Conservation (phyloP, 1,140 invertebrate genomes). For the Sweltsa coloradensis region DNA sequence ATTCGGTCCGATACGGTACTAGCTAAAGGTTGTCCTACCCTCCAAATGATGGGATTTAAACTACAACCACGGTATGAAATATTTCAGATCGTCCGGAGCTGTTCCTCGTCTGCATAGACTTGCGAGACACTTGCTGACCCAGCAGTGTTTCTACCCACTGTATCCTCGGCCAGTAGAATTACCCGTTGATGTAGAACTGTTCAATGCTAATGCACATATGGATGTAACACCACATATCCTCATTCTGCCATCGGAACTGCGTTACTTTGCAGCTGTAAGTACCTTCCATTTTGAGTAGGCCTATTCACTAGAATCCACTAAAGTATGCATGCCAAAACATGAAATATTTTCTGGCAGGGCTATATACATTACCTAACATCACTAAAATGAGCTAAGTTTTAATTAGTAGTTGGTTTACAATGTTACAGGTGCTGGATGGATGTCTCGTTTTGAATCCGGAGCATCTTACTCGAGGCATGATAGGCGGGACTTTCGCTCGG, state of each 20-base stretch:
- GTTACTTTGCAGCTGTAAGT: slow-evolving; percentile 65
- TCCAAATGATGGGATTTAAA: too few species aligned
- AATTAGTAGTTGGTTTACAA: neutral
- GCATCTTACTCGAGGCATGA: slow-evolving; percentile 48
- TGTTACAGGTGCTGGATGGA: slow-evolving; percentile 51
- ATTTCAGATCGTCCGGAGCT: too few species aligned
- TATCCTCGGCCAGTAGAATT: slow-evolving; percentile 56
- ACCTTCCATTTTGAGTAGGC: too few species aligned
- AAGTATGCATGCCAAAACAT: neutral
- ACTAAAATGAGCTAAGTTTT: neutral
- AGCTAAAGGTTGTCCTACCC: too few species aligned
- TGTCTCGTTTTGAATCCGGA: slow-evolving; percentile 78
- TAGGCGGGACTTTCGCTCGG: slow-evolving; percentile 42
- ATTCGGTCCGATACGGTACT: too few species aligned
- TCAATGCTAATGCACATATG: slow-evolving; percentile 51
- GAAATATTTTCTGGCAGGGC: neutral
- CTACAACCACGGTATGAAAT: too few species aligned
- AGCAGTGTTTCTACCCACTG: slow-evolving; percentile 71
- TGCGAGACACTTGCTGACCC: slow-evolving; percentile 58
- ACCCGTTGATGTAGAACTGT: slow-evolving; percentile 53
- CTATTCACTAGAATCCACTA: neutral
- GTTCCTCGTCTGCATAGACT: slow-evolving; percentile 55
- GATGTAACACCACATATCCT: slow-evolving; percentile 65
- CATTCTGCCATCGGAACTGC: slow-evolving; percentile 70
- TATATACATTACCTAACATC: neutral